Evolutionary conservation across 2,888 invertebrate species (phyloP).

Genomic region (Mythimna vitellina): DNA sequence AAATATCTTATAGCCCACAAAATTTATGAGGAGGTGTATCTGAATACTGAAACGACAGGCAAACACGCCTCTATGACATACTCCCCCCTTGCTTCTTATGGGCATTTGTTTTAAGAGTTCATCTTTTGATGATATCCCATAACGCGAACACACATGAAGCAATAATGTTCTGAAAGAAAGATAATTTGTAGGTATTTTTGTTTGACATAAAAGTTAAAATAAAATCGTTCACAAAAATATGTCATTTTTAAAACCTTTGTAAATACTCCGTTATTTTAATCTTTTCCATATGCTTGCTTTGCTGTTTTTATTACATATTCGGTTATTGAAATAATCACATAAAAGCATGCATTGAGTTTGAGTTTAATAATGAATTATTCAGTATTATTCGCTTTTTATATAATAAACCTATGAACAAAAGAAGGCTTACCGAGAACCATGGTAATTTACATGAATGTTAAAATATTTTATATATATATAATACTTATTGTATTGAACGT

Average conservation of each 20-base stretch:
- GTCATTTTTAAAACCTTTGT: not conserved
- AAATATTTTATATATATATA: not conserved
- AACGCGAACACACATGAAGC: slow-evolving; percentile 18
- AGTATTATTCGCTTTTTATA: not conserved
- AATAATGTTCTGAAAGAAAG: slow-evolving; percentile 7
- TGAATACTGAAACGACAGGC: slow-evolving; percentile 63
- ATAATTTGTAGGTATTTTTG: not conserved
- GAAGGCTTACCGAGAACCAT: not conserved
- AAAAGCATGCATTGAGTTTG: not conserved
- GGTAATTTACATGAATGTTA: not conserved
- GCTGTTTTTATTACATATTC: not conserved
- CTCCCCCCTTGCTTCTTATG: slow-evolving; percentile 33
- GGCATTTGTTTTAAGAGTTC: slow-evolving; percentile 46
- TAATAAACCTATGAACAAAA: not conserved
- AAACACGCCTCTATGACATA: slow-evolving; percentile 47
- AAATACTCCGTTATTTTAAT: not conserved
- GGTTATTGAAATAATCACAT: not conserved
- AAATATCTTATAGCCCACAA: slow-evolving; percentile 33
- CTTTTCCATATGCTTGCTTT: no score
- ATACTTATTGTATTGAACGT: not conserved
- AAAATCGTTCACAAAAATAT: not conserved
- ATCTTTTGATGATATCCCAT: slow-evolving; percentile 33
- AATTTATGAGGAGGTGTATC: slow-evolving; percentile 55
- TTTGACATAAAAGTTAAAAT: not conserved
- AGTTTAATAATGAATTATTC: not conserved